A percentile compares a stretch with the other conserved stretches of the same genome.
These are phyloP conservation scores for Drosophila suzukii DNA, from an alignment of 1,140 invertebrate species.

Conservation along the genomic window DNA sequence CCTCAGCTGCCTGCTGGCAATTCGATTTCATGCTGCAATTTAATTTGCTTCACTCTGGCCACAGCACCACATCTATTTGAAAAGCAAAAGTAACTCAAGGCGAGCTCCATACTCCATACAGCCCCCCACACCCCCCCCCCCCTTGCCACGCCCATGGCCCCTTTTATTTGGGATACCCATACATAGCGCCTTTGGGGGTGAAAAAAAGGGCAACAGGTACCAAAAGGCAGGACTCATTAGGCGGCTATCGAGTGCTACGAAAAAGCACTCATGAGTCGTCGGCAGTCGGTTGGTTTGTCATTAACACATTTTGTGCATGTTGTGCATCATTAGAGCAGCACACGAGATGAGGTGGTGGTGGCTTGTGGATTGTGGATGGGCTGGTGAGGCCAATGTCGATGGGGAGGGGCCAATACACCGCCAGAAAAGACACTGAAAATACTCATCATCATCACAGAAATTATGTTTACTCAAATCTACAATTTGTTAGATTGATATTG, in stretches of 20 bases:
- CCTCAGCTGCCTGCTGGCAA: conserved; percentile 59
- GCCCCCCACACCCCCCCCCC: not conserved
- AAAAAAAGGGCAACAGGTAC: conserved; percentile 52
- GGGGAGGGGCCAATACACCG: not conserved
- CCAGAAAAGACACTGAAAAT: not conserved
- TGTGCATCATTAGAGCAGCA: conserved; percentile 65
- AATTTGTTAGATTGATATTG: too few species aligned
- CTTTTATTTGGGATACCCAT: too few species aligned
- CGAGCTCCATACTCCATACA: not conserved
- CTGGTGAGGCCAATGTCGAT: not conserved
- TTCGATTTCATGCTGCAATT: conserved; percentile 68
- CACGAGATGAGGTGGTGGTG: not conserved
- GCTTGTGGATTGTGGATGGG: not conserved
- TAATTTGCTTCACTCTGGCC: conserved; percentile 52
- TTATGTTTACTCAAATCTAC: too few species aligned
- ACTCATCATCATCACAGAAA: too few species aligned
- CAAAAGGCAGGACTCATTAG: conserved; percentile 37
- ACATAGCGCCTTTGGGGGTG: not conserved
- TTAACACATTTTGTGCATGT: conserved; percentile 74
- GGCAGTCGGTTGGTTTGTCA: conserved; percentile 54
- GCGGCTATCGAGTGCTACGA: conserved; percentile 15
- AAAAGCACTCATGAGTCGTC: conserved; percentile 6
- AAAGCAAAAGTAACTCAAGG: conserved; percentile 48
- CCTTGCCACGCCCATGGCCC: not conserved
- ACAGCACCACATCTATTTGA: conserved; percentile 39